These are phyloP conservation scores for Chrysogorgia sp. DNA, from an alignment of 92 coral and sea anemone genomes.

Conservation along the genomic window DNA sequence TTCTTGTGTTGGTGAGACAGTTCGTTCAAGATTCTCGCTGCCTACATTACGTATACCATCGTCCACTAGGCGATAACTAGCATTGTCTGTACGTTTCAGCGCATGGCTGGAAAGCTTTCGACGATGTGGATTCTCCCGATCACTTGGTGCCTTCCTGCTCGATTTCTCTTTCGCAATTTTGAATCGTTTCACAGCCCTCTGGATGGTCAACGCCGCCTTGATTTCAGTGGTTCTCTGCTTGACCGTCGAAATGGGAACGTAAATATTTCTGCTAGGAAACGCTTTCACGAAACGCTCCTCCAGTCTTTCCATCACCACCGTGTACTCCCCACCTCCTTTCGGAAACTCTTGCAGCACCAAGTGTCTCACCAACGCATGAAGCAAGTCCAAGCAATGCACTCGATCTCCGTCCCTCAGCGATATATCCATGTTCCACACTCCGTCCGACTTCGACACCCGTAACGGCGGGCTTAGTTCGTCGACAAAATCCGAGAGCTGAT, in stretches of 20 bases:
- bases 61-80: neutral
- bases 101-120: neutral
- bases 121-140: neutral
- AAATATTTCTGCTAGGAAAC: slow-evolving; percentile 72
- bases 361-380: slow-evolving; percentile 83
- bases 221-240: slow-evolving; percentile 68
- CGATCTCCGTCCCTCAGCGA: slow-evolving; percentile 77
- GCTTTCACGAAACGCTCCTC: slow-evolving; percentile 86
- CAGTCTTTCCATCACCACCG: slow-evolving; percentile 79
- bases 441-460: slow-evolving; percentile 78
- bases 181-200: slow-evolving; percentile 69
- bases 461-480: slow-evolving; percentile 79
- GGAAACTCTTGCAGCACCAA: slow-evolving; percentile 57
- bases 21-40: neutral
- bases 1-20: neutral
- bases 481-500: slow-evolving; percentile 82
- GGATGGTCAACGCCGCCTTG: slow-evolving; percentile 71
- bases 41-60: neutral
- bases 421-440: slow-evolving; percentile 79
- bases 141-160: neutral
- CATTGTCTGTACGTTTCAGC: neutral
- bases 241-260: slow-evolving; percentile 72
- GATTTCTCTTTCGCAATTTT: neutral
- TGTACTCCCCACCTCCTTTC: slow-evolving; percentile 73
- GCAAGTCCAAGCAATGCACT: slow-evolving; percentile 86